Base-by-base conservation (phyloP, 2,888 invertebrate species). In the Punctoribates punctum region DNA sequence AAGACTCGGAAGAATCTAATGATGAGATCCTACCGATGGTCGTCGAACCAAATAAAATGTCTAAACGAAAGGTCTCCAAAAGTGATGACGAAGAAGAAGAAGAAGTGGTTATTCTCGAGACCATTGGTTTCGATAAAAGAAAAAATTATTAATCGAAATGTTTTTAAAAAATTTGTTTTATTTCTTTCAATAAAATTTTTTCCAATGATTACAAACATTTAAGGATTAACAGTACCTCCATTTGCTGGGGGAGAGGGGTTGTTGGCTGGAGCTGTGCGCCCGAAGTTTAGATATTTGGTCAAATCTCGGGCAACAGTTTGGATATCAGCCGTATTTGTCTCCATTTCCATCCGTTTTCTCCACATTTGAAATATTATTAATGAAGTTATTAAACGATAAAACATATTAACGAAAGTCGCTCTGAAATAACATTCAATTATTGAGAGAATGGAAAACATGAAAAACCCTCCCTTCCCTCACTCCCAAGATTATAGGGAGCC, bases 41-140 rank as follows among this genome's bases (percentile, higher is more conserved):
- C 11, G 23, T 8, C 5, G 23, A 9, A 3, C 5, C 15, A 23
- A 27, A 60, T 23, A 11, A 60, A 60, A 13, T 23, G 60, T 5
- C 23, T 4, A 23, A 62, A 62, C 60, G 17, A 65, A 65, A 57
- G 5, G 57, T 3, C 4, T 3, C 57, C 6, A 65, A 65, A 65
- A 65, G 65, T 65, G 65, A 65, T 65, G 34, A 65, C 65, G 4
- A 3, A 29, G 65, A 65, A 65, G 65, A 65, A 29, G 65, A 65
- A 4, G 65, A 65, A 13, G 25, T 65, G 27, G 29, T 65, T 11
- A 34, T 65, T 29, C 5, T 65, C 29, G 65, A 29, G 11, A 29
- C 65, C 15, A 65, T 17, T 65, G 65, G n/a, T 34, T 65, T 65
- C 17, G n/a, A n/a, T 29, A 27, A 65, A 13, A 65, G n/a, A 34